phyloP scores from a whole-genome alignment of 2,888 invertebrate species.

The Volucella zonaria region DNA sequence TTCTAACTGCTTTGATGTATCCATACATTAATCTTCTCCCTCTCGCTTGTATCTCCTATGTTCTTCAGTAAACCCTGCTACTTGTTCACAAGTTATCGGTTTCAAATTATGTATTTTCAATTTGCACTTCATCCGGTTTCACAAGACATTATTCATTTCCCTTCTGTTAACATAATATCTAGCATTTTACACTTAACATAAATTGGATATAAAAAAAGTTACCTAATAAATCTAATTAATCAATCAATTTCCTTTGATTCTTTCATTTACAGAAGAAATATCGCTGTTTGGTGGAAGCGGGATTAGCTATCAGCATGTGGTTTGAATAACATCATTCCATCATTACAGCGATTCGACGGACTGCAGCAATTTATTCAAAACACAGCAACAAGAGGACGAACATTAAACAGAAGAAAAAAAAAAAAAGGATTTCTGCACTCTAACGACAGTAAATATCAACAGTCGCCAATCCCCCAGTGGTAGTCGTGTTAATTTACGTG shows the following conservation, averaged over 20 bases:
- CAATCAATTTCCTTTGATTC: conserved; percentile 62
- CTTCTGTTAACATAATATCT: conserved; percentile 10
- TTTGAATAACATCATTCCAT: conserved; percentile 67
- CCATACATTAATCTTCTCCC: too few species aligned
- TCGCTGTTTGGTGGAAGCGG: conserved; percentile 58
- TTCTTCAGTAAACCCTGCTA: too few species aligned
- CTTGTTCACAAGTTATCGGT: too few species aligned
- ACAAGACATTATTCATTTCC: neutral
- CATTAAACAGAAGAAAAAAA: conserved; percentile 8
- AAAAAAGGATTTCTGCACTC: neutral
- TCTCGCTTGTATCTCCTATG: too few species aligned
- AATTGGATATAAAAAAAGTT: neutral
- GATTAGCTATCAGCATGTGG: conserved; percentile 66
- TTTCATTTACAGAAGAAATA: conserved; percentile 64
- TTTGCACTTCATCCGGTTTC: too few species aligned
- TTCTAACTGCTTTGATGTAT: too few species aligned
- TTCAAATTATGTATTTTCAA: too few species aligned
- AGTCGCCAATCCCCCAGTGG: conserved; percentile 16
- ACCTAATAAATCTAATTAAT: conserved; percentile 43
- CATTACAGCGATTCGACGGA: conserved; percentile 54
- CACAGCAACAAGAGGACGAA: conserved; percentile 4
- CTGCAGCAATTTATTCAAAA: conserved; percentile 58
- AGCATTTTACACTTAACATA: neutral
- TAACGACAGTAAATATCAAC: conserved; percentile 5
- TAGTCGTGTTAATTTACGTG: conserved; percentile 26